These are phyloP conservation scores for Tetranychus truncatus DNA, from an alignment of 2,888 invertebrate genomes.

Conservation along the genomic window DNA sequence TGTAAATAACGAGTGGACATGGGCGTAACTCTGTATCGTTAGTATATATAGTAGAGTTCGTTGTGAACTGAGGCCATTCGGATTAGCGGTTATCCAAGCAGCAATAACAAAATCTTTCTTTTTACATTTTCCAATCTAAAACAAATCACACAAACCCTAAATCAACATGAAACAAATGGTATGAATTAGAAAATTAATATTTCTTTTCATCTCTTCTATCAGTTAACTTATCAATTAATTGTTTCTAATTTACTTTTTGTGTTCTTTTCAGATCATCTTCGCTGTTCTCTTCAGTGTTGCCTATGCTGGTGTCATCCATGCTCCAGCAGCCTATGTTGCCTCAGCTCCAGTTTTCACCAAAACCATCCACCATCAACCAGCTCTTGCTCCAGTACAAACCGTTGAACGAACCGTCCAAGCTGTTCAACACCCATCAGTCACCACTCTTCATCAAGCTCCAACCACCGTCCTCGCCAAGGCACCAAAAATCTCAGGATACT, in stretches of 20 bases:
- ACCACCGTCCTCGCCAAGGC: conserved; percentile 6
- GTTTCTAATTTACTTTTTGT: neutral
- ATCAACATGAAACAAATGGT: conserved; percentile 13
- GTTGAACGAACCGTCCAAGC: conserved; percentile 5
- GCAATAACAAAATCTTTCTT: neutral
- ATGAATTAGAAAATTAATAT: neutral
- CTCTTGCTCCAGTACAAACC: conserved; percentile 5
- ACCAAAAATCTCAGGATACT: conserved; percentile 12
- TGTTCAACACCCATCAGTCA: conserved; percentile 9
- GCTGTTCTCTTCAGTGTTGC: conserved; percentile 7
- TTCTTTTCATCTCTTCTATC: neutral
- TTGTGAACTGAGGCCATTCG: neutral
- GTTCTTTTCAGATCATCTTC: conserved; percentile 2
- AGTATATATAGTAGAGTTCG: neutral
- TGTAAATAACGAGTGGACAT: conserved; percentile 1
- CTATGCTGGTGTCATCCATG: neutral
- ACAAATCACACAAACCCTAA: neutral
- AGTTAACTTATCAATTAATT: neutral
- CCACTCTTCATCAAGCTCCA: conserved; percentile 8
- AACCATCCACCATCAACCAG: conserved; percentile 3
- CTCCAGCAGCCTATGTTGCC: neutral
- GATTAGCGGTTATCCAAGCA: neutral
- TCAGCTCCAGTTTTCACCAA: conserved; percentile 8
- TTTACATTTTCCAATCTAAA: neutral
- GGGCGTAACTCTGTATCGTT: neutral